Percentiles rank a stretch among this genome's conserved stretches.
Evolutionary conservation across 1,140 invertebrate species (phyloP).

Genomic region (Adelges cooleyi): DNA sequence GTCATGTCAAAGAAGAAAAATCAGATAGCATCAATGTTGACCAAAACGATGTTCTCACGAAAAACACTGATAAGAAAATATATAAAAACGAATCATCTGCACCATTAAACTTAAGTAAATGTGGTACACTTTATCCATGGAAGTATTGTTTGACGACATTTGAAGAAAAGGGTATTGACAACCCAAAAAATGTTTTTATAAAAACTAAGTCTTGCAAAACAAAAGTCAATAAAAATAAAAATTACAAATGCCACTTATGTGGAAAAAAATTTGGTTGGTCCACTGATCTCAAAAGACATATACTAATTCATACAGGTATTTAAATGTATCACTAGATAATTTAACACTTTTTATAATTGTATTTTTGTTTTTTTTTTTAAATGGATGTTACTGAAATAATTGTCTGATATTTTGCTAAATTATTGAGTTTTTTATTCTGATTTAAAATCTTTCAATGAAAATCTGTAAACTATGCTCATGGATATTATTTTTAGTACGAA

Average conservation of each 20-base stretch:
- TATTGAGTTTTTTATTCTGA: no score
- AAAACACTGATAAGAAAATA: background rate
- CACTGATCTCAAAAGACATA: constrained; percentile 46
- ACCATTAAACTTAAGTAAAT: constrained; percentile 1
- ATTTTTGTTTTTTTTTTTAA: no score
- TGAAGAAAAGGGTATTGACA: constrained; percentile 32
- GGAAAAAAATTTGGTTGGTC: constrained; percentile 38
- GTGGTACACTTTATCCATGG: constrained; percentile 35
- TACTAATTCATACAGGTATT: constrained; percentile 54
- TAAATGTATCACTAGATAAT: background rate
- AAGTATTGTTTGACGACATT: constrained; percentile 35
- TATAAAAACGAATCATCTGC: background rate
- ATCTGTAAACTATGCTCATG: no score
- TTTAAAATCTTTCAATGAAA: no score
- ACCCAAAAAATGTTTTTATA: background rate
- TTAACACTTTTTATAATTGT: no score
- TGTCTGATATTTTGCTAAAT: no score
- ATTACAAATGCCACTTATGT: constrained; percentile 36
- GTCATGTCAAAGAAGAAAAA: constrained; percentile 31
- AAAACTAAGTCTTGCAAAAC: background rate
- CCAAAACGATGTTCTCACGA: background rate
- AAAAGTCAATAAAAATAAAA: constrained; percentile 31
- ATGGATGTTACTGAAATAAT: no score
- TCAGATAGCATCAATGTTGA: background rate
- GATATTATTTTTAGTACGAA: no score